Conservation (phyloP, 2,888 invertebrate species). For the Hypena proboscidalis region DNA sequence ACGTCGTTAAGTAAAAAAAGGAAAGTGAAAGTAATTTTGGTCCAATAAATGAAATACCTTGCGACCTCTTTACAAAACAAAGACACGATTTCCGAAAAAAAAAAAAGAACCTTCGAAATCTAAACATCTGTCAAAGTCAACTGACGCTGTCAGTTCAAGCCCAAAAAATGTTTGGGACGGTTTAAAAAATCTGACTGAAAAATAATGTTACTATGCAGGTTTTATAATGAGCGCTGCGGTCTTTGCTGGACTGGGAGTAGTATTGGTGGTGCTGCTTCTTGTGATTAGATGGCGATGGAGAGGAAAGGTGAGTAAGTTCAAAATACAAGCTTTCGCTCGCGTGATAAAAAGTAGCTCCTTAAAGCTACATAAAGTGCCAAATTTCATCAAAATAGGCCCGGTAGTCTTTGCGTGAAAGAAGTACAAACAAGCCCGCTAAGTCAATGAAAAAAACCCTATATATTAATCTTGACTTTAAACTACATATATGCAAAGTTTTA, state of each 20-base stretch:
- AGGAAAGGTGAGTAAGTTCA: slow-evolving; percentile 46
- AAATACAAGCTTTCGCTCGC: not conserved
- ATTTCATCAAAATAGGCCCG: too few relatives aligned
- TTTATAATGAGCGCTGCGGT: slow-evolving; percentile 53
- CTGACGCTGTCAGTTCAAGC: slow-evolving; percentile 24
- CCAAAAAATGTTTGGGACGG: slow-evolving; percentile 24
- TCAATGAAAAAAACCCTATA: too few relatives aligned
- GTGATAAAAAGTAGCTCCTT: too few relatives aligned
- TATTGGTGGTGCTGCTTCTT: slow-evolving; percentile 52
- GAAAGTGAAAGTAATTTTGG: too few relatives aligned
- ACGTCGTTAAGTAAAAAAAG: too few relatives aligned
- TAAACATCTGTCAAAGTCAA: slow-evolving; percentile 35
- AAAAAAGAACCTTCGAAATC: slow-evolving; percentile 44
- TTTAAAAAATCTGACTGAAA: slow-evolving; percentile 26
- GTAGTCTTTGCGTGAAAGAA: too few relatives aligned
- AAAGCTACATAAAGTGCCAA: too few relatives aligned
- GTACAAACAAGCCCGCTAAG: too few relatives aligned
- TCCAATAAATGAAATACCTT: too few relatives aligned
- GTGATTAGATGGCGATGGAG: slow-evolving; percentile 59
- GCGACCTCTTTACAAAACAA: slow-evolving; percentile 1
- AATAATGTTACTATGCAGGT: slow-evolving; percentile 48
- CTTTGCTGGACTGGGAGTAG: slow-evolving; percentile 57
- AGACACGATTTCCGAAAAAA: not conserved
- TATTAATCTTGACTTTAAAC: too few relatives aligned
- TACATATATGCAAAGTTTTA: too few relatives aligned